Evolutionary conservation across 2,797 vertebrate genomes (phyloP).

Genomic region (Onychomys arenicola): DNA sequence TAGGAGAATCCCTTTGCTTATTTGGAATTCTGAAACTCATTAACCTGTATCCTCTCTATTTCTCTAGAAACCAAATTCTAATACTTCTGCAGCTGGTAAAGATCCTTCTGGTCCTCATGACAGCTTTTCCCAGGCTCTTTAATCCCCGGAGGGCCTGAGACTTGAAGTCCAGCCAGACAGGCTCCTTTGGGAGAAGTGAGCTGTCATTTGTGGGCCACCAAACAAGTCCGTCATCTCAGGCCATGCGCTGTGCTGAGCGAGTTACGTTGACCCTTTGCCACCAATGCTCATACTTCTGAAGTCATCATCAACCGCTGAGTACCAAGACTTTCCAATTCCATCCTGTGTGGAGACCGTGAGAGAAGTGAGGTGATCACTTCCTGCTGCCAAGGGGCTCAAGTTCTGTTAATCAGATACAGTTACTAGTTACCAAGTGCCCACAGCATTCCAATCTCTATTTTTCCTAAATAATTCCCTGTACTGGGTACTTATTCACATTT

Average conservation of each 20-base stretch:
- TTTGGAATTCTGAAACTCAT: constrained; percentile 42
- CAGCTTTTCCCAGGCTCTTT: constrained; percentile 75
- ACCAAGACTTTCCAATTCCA: neutral
- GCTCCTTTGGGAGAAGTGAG: constrained; percentile 46
- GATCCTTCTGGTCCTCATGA: neutral
- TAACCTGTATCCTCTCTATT: constrained; percentile 37
- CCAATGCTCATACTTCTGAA: neutral
- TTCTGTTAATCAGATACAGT: neutral
- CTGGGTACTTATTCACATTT: neutral
- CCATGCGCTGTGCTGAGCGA: neutral
- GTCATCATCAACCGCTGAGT: neutral
- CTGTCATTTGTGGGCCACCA: constrained; percentile 25
- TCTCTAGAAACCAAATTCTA: constrained; percentile 67
- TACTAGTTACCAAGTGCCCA: neutral
- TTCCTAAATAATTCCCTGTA: neutral
- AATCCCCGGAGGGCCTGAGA: constrained; percentile 53
- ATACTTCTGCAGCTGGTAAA: constrained; percentile 60
- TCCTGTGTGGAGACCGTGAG: neutral
- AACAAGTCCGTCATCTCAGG: neutral
- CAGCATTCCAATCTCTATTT: neutral
- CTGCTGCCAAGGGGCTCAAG: neutral
- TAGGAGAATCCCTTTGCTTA: constrained; percentile 45
- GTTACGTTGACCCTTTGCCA: neutral
- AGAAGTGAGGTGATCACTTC: neutral
- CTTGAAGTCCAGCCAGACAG: neutral